phyloP scores from a whole-genome alignment of 2,888 invertebrate genomes.

The Cryptophagus acutangulus region DNA sequence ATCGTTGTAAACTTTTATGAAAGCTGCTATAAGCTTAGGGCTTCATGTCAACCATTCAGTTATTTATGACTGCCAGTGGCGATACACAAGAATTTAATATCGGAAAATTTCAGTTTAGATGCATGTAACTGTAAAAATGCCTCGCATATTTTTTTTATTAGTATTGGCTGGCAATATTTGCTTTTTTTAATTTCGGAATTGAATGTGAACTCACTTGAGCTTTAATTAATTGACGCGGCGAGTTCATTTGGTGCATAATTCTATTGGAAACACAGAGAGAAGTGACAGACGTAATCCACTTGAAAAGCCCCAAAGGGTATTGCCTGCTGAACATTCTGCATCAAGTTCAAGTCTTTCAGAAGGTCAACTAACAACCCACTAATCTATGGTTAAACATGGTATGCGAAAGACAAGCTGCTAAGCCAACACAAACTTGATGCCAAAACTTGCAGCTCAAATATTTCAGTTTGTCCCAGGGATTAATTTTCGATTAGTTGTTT shows the following conservation, averaged over 20 bases:
- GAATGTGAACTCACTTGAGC: no score
- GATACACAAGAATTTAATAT: slow-evolving; percentile 17
- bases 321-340: neutral
- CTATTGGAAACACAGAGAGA: neutral
- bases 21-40: slow-evolving; percentile 15
- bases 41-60: slow-evolving; percentile 19
- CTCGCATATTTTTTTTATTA: slow-evolving; percentile 8
- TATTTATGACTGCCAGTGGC: slow-evolving; percentile 15
- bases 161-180: no score
- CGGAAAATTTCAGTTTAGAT: slow-evolving; percentile 14
- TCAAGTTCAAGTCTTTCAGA: slow-evolving; percentile 25
- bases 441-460: slow-evolving; percentile 35
- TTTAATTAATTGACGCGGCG: no score
- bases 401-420: slow-evolving; percentile 37
- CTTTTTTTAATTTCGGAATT: no score
- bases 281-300: neutral
- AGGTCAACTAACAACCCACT: slow-evolving; percentile 27
- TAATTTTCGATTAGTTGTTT: slow-evolving; percentile 36
- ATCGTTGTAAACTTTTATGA: slow-evolving; percentile 1
- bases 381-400: slow-evolving; percentile 36
- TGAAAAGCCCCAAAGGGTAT: slow-evolving; percentile 6
- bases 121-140: slow-evolving; percentile 8
- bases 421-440: slow-evolving; percentile 37
- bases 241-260: no score
- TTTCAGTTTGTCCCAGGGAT: slow-evolving; percentile 30